These are phyloP conservation scores for Drosophila orosa DNA, from an alignment of 1,140 invertebrate genomes.

Conservation along the genomic window DNA sequence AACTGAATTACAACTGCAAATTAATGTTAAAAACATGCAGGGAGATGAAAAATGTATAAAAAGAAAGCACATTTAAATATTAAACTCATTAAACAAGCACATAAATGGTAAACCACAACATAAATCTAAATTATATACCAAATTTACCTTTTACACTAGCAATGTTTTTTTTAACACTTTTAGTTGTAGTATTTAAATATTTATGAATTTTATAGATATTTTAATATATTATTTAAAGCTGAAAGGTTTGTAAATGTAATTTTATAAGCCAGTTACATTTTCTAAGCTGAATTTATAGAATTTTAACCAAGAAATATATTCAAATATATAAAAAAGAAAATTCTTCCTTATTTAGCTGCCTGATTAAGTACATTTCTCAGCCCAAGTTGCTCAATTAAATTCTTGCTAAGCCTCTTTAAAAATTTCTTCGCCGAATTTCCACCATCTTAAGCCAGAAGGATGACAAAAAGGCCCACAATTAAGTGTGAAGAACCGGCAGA, in stretches of 20 bases:
- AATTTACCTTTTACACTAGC: background rate
- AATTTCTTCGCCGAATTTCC: background rate
- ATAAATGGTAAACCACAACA: background rate
- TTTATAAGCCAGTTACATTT: background rate
- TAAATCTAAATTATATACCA: background rate
- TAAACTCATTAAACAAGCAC: background rate
- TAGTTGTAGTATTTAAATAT: background rate
- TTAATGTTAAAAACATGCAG: background rate
- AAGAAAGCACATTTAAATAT: background rate
- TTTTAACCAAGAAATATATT: background rate
- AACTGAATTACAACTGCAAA: background rate
- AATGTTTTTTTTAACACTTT: background rate
- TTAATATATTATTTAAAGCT: background rate
- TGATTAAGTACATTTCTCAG: background rate
- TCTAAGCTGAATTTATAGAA: background rate
- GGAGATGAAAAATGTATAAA: too few relatives aligned
- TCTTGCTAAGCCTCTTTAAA: conserved; percentile 6
- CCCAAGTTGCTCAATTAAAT: conserved; percentile 9
- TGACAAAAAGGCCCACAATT: conserved; percentile 41
- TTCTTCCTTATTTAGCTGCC: background rate
- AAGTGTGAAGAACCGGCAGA: conserved; percentile 20
- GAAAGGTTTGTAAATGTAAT: background rate
- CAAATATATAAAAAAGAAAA: background rate
- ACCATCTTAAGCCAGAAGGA: conserved; percentile 1
- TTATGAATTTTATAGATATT: background rate